A percentile compares a stretch with the other conserved stretches of the same genome.
Evolutionary conservation across 2,113 vertebrate genomes (phyloP).

Genomic region (Hypomesus transpacificus): DNA sequence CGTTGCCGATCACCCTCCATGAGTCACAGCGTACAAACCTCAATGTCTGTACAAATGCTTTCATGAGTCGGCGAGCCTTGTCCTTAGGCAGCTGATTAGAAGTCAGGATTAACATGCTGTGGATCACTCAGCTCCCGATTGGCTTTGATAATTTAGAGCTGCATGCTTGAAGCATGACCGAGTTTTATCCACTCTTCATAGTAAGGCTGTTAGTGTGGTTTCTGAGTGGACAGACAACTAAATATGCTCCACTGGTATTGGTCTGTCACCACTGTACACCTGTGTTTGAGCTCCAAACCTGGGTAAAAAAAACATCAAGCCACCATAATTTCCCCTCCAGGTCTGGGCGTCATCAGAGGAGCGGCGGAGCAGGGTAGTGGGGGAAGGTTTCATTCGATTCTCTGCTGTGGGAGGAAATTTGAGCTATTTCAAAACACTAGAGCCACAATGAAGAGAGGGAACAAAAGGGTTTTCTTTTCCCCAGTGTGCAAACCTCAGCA

Average conservation of each 20-base stretch:
- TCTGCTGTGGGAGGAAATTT: conserved; percentile 22
- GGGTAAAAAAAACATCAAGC: background rate
- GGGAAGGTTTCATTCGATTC: background rate
- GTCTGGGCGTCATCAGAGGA: background rate
- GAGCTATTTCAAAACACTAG: conserved; percentile 22
- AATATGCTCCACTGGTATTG: too few species aligned
- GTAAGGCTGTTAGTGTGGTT: too few species aligned
- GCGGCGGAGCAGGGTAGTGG: background rate
- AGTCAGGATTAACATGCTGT: too few species aligned
- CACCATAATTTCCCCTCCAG: conserved; percentile 9
- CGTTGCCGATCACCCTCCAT: too few species aligned
- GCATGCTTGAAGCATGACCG: background rate
- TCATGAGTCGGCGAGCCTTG: too few species aligned
- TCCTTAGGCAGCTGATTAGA: too few species aligned
- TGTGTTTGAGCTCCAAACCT: background rate
- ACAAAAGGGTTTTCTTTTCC: conserved; percentile 27
- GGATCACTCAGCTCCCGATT: too few species aligned
- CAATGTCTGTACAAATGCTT: too few species aligned
- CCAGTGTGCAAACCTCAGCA: conserved; percentile 31
- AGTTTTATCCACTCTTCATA: background rate
- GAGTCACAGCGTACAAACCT: too few species aligned
- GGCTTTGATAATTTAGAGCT: background rate
- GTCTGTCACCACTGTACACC: background rate
- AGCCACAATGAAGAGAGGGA: conserved; percentile 18
- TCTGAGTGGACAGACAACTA: too few species aligned